Percentiles rank a stretch among this genome's conserved stretches.
Conservation (phyloP, 64 coral and sea anemone genomes). For the Montipora sp. region DNA sequence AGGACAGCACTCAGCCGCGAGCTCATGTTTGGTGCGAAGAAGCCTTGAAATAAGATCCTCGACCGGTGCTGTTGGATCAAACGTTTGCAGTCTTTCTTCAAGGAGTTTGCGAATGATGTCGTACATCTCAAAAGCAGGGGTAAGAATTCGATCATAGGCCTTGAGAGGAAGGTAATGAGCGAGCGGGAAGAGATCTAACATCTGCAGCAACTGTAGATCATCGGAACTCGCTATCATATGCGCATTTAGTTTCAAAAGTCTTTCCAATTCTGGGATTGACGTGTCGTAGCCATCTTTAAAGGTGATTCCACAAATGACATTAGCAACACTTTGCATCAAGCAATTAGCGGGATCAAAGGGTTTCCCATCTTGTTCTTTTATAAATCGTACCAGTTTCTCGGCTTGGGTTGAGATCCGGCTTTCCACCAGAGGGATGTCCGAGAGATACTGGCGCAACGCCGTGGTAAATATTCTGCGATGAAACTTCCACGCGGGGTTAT, state of each 20-base stretch:
- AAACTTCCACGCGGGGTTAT: slow-evolving; percentile 46
- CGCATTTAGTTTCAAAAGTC: neutral
- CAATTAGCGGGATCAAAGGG: slow-evolving; percentile 39
- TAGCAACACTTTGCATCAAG: slow-evolving; percentile 41
- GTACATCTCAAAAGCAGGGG: neutral
- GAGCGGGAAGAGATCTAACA: slow-evolving; percentile 58
- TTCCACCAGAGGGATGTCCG: slow-evolving; percentile 25
- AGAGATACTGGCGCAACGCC: slow-evolving; percentile 45
- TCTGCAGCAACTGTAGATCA: neutral
- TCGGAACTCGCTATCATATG: neutral
- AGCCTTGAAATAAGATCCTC: slow-evolving; percentile 11
- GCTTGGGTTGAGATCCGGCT: slow-evolving; percentile 18
- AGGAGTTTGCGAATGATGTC: slow-evolving; percentile 1
- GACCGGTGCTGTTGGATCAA: neutral
- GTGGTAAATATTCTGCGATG: slow-evolving; percentile 47
- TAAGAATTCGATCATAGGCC: neutral
- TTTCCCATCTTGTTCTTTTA: slow-evolving; percentile 47
- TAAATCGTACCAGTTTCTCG: neutral
- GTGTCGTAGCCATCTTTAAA: slow-evolving; percentile 55
- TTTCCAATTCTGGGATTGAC: slow-evolving; percentile 14
- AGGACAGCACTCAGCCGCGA: neutral
- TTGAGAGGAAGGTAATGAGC: slow-evolving; percentile 61
- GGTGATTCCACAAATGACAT: slow-evolving; percentile 62
- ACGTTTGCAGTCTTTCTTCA: neutral
- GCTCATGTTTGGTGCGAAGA: neutral